Conservation (phyloP, 2,797 vertebrate genomes). For the Apogon talboti region DNA sequence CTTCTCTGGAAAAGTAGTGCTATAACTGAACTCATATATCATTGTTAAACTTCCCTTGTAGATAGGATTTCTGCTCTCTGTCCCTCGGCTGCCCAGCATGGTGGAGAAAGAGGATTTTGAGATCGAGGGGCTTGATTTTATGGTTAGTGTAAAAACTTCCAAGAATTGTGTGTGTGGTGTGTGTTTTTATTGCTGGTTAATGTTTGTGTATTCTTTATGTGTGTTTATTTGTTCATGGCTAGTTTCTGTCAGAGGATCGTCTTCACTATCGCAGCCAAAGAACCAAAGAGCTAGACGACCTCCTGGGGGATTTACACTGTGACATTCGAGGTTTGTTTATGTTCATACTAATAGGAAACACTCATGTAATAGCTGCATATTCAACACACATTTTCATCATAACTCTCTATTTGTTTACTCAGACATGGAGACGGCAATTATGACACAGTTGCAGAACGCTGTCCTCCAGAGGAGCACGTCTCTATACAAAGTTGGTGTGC, state of each 20-base stretch:
- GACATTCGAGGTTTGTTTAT: slow-evolving; percentile 89
- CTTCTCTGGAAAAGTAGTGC: neutral
- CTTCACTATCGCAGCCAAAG: slow-evolving; percentile 92
- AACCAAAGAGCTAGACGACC: slow-evolving; percentile 92
- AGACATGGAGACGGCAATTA: slow-evolving; percentile 92
- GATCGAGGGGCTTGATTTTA: slow-evolving; percentile 93
- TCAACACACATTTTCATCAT: neutral
- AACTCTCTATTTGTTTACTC: slow-evolving; percentile 22
- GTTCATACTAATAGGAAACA: slow-evolving; percentile 6
- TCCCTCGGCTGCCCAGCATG: slow-evolving; percentile 92
- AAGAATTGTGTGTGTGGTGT: neutral
- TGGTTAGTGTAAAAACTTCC: slow-evolving; percentile 78
- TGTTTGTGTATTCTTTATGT: slow-evolving; percentile 18
- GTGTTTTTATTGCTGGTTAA: neutral
- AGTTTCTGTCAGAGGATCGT: slow-evolving; percentile 94
- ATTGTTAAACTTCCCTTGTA: slow-evolving; percentile 56
- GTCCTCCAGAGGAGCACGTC: slow-evolving; percentile 88
- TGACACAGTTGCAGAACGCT: slow-evolving; percentile 91
- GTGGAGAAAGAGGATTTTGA: slow-evolving; percentile 91
- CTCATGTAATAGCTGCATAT: neutral
- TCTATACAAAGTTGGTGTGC: slow-evolving; percentile 79
- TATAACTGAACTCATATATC: neutral
- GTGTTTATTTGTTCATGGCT: slow-evolving; percentile 12
- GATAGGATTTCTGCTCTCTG: slow-evolving; percentile 95
- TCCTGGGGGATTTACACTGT: slow-evolving; percentile 94